Base-by-base conservation (phyloP, 2,113 vertebrate genomes). In the Megaptera novaeangliae region DNA sequence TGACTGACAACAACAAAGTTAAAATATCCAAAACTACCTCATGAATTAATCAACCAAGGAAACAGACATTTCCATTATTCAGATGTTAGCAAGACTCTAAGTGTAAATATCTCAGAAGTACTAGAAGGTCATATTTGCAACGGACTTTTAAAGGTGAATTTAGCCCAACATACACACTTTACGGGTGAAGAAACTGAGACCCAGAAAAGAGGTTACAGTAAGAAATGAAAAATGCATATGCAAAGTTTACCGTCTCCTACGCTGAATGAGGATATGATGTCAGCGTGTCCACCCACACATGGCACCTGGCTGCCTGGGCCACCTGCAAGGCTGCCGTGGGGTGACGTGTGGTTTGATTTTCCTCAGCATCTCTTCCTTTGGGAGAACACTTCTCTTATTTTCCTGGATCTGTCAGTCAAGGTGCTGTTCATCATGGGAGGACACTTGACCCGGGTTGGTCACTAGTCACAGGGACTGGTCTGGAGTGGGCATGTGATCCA, bases 1-100 rank as follows among this genome's bases (percentile, higher is more conserved):
- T 13, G 31, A 68, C 72, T 17, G 44, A 46, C 57, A 75, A 46
- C 46, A 55, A 61, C 29, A 20, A 84, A 68, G 52, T 80, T 63
- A 89, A 84, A 97, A 81, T 39, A 39, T 17, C 25, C 80, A 87
- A 86, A 84, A 18, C 27, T 39, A 69, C 49, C 64, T 69, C 49
- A 39, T 49, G 25, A 90, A 80, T 94, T 29, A 81, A 92, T 81
- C 21, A 34, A 23, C 25, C 25, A 55, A 89, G 49, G n/a, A 89
- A 86, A 57, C 6, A 80, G 64, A 36, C 2, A 34, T 89, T 95
- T 92, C 64, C 63, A 88, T 46, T 68, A 63, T 55, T 34, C 36
- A 68, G 66, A 71, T 52, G 25, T 75, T 39, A 90, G 29, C 23
- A 71, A 95, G 94, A 18, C 14, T 91, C 57, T 25, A 83, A 46